These are phyloP conservation scores for Papilio polyxenes DNA, from an alignment of 1,140 invertebrate genomes.

Conservation along the genomic window DNA sequence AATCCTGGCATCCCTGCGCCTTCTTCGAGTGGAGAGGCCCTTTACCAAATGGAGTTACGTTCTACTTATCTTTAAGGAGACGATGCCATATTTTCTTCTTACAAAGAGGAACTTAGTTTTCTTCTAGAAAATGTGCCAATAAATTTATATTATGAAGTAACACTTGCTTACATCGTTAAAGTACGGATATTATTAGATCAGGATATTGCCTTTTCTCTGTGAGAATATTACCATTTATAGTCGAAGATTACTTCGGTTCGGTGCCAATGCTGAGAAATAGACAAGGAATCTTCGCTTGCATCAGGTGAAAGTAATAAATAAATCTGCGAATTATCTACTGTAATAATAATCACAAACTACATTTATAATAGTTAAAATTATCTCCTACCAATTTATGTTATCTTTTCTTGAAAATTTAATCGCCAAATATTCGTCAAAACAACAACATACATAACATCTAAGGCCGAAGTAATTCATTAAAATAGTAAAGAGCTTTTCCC, in stretches of 20 bases:
- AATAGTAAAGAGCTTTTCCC: slow-evolving; percentile 9
- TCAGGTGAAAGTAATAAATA: neutral
- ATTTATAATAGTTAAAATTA: neutral
- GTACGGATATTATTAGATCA: slow-evolving; percentile 44
- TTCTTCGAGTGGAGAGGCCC: slow-evolving; percentile 71
- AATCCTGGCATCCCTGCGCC: slow-evolving; percentile 65
- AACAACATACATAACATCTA: slow-evolving; percentile 1
- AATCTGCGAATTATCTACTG: neutral
- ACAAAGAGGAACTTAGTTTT: slow-evolving; percentile 63
- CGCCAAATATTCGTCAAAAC: neutral
- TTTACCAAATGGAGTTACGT: slow-evolving; percentile 77
- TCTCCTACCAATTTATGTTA: too few species aligned
- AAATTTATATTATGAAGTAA: slow-evolving; percentile 53
- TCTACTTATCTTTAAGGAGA: slow-evolving; percentile 77
- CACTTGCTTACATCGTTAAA: slow-evolving; percentile 35
- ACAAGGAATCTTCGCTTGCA: neutral
- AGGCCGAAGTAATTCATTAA: slow-evolving; percentile 11
- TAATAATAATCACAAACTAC: too few species aligned
- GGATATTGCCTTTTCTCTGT: slow-evolving; percentile 40
- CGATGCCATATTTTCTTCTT: slow-evolving; percentile 73
- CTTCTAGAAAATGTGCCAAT: slow-evolving; percentile 61
- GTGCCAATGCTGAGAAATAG: neutral
- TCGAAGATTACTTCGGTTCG: slow-evolving; percentile 6
- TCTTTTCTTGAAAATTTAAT: too few species aligned
- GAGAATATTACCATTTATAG: slow-evolving; percentile 35